Evolutionary conservation across 2,797 vertebrate genomes (phyloP).

Genomic region (Hemibagrus guttatus): DNA sequence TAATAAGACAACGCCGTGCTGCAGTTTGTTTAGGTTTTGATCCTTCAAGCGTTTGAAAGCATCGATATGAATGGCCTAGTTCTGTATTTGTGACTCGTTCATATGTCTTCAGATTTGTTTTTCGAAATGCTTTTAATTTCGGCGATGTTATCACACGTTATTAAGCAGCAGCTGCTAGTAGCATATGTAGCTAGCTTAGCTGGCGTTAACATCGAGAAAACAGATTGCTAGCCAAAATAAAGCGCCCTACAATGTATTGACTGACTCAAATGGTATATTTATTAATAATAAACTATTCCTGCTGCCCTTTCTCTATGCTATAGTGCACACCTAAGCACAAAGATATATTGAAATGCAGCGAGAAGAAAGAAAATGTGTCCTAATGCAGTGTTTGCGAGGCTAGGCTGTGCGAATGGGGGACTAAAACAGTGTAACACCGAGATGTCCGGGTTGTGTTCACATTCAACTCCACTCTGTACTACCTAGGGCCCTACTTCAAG

Average conservation of each 20-base stretch:
- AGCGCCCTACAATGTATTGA: neutral
- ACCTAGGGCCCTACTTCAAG: conserved; percentile 9
- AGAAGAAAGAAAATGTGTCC: neutral
- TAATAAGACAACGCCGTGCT: neutral
- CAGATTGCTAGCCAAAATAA: neutral
- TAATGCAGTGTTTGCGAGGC: neutral
- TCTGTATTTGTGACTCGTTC: neutral
- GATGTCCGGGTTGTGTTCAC: neutral
- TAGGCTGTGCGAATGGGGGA: conserved; percentile 22
- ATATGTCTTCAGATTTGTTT: neutral
- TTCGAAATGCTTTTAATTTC: neutral
- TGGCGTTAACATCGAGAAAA: neutral
- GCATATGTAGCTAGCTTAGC: conserved; percentile 9
- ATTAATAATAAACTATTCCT: neutral
- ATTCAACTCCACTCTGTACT: neutral
- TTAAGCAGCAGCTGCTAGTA: neutral
- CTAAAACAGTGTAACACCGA: conserved; percentile 43
- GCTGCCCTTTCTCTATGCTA: neutral
- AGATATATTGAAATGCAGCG: neutral
- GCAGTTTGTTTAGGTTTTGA: neutral
- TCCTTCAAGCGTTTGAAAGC: neutral
- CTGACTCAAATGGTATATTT: neutral
- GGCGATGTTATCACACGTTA: neutral
- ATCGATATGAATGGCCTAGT: neutral
- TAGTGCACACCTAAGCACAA: neutral